These are phyloP conservation scores for Drosophila ustulata DNA, from an alignment of 2,888 invertebrate genomes.

Conservation along the genomic window DNA sequence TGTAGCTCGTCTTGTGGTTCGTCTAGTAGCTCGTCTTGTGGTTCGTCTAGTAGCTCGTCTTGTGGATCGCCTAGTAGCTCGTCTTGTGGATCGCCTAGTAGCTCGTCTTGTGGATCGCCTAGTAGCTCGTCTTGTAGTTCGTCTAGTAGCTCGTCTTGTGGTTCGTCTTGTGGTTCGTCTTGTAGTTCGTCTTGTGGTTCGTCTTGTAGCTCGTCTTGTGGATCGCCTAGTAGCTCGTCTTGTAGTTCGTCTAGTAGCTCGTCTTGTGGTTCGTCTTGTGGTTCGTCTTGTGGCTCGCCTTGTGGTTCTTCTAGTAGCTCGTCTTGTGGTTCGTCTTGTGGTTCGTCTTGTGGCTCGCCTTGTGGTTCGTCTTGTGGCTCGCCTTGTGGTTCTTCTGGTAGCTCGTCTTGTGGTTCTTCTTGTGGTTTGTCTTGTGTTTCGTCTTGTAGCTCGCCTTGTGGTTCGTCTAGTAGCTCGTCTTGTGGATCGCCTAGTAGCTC, in stretches of 20 bases:
- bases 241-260: constrained; percentile 1
- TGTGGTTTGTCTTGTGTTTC: background rate
- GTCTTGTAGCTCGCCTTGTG: background rate
- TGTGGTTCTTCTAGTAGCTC: background rate
- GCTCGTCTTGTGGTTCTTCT: background rate
- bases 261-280: background rate
- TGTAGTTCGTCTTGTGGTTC: background rate
- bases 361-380: background rate
- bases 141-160: background rate
- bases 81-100: too few species aligned
- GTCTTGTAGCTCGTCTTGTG: background rate
- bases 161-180: background rate
- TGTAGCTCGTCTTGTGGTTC: too few species aligned
- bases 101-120: background rate
- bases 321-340: too few species aligned
- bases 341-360: background rate
- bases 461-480: background rate
- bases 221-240: background rate
- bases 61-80: too few species aligned
- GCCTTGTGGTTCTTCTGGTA: background rate
- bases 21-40: too few species aligned
- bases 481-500: background rate
- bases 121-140: background rate
- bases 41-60: too few species aligned
- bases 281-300: too few species aligned